A percentile compares a stretch with the other conserved stretches of the same genome.
Evolutionary conservation across 1,140 invertebrate genomes (phyloP).

Genomic region (Drosophila chauvacae): DNA sequence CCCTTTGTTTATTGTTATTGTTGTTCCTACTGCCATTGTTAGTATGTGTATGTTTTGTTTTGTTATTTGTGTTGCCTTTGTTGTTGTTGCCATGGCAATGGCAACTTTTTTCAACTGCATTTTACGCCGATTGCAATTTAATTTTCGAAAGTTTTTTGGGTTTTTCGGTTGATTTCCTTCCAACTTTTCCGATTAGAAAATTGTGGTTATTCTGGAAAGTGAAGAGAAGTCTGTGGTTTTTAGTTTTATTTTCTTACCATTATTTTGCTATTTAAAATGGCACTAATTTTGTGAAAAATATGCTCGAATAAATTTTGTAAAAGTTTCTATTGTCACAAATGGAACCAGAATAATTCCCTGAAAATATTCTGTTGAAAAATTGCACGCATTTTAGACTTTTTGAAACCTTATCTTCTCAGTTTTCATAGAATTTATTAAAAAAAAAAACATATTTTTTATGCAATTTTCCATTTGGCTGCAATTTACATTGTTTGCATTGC

Average conservation of each 20-base stretch:
- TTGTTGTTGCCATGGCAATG: slow-evolving; percentile 67
- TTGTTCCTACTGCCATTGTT: slow-evolving; percentile 33
- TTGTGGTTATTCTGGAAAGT: background rate
- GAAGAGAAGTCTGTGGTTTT: background rate
- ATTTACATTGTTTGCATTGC: slow-evolving; percentile 34
- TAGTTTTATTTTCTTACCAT: background rate
- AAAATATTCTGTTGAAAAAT: background rate
- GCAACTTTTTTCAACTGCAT: slow-evolving; percentile 56
- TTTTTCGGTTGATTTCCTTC: slow-evolving; percentile 22
- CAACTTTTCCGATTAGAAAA: slow-evolving; percentile 42
- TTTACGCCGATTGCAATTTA: slow-evolving; percentile 50
- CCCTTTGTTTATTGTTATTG: slow-evolving; percentile 55
- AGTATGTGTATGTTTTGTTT: slow-evolving; percentile 16
- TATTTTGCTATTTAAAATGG: background rate
- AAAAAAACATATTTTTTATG: slow-evolving; percentile 6
- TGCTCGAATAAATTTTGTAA: background rate
- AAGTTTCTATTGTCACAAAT: background rate
- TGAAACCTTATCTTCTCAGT: background rate
- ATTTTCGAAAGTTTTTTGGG: slow-evolving; percentile 45
- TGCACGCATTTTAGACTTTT: background rate
- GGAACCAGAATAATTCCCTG: background rate
- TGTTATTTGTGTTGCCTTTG: slow-evolving; percentile 30
- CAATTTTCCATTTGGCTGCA: slow-evolving; percentile 12
- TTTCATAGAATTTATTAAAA: slow-evolving; percentile 15
- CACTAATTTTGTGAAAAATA: background rate